Percentiles rank a stretch among this genome's conserved stretches.
These are phyloP conservation scores for Pseudopodoces humilis DNA, from an alignment of 2,113 vertebrate species.

Conservation along the genomic window DNA sequence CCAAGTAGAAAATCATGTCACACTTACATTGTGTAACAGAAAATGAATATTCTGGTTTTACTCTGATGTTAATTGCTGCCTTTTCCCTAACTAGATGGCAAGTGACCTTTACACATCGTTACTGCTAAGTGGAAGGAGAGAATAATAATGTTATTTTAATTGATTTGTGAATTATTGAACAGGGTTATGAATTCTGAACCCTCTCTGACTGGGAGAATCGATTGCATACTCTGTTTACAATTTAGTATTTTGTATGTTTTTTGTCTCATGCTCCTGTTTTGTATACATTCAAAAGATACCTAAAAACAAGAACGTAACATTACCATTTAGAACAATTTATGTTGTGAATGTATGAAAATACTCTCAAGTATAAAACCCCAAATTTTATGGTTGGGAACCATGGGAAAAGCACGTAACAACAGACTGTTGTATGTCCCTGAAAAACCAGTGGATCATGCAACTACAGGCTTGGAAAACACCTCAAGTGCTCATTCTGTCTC, in stretches of 20 bases:
- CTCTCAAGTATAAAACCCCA: not conserved
- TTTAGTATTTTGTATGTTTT: not conserved
- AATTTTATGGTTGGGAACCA: not conserved
- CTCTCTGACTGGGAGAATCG: slow-evolving; percentile 54
- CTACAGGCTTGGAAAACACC: not conserved
- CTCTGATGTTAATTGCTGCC: slow-evolving; percentile 65
- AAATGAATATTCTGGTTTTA: slow-evolving; percentile 62
- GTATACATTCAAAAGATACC: not conserved
- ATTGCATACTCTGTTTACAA: slow-evolving; percentile 31
- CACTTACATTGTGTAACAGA: slow-evolving; percentile 41
- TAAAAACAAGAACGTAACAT: not conserved
- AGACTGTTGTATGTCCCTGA: not conserved
- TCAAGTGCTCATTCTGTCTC: not conserved
- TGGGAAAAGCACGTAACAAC: not conserved
- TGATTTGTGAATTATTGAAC: slow-evolving; percentile 82
- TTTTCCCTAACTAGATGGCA: slow-evolving; percentile 61
- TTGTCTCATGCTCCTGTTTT: not conserved
- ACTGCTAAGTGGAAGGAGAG: slow-evolving; percentile 70
- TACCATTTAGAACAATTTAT: not conserved
- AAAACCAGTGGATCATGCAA: not conserved
- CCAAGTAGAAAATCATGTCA: slow-evolving; percentile 51
- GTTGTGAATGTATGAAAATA: not conserved
- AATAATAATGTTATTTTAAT: slow-evolving; percentile 81
- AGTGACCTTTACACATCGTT: slow-evolving; percentile 79
- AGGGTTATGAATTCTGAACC: slow-evolving; percentile 48